Evolutionary conservation across 2,888 invertebrate species (phyloP), one percentile per base, ranked within the genome.

Genomic region (Polylopha cassiicola): DNA sequence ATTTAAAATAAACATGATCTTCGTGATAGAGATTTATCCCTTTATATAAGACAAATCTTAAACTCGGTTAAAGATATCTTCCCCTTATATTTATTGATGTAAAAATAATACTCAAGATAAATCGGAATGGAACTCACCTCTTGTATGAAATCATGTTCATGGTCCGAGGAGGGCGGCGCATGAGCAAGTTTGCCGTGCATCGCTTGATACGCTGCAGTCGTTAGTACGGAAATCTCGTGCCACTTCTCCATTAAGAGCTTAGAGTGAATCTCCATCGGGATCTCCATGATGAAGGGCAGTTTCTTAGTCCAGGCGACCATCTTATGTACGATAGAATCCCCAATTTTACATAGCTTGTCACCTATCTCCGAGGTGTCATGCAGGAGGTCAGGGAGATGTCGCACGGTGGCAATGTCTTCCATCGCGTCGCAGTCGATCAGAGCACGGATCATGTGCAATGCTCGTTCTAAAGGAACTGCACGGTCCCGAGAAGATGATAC

Each of bases 281-380:
- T 91, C 84, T 98, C 97, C 78, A 93, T 89, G 78, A 98, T 99
- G 86, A 99, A 99, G 42, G 99, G 98, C 79, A 99, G 87, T 84
- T 97, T 92, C 82, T 98, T 98, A 64, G 98, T 98, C 99, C 99
- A 99, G 80, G 97, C 97, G 54, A 99, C 98, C 87, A 99, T 90
- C 86, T 98, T 97, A 87, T 95, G 96, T 42, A 99, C 98, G 65
- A 99, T 98, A 54, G 97, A 97, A 87, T 99, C 98, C 34, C 98
- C 98, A 67, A 98, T 95, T 81, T 94, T 95, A 87, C 96, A 96
- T 59, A 98, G 89, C 77, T 94, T 96, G 75, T 95, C 94, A 63
- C 93, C 95, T 63, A 95, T 91, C 81, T 95, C 95, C 55, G 95
- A 93, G 70, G 95, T 95, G 75, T 95, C 95, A 76, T 95, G 95